phyloP scores from a whole-genome alignment of 2,113 vertebrate genomes.

The Percopsis transmontana region DNA sequence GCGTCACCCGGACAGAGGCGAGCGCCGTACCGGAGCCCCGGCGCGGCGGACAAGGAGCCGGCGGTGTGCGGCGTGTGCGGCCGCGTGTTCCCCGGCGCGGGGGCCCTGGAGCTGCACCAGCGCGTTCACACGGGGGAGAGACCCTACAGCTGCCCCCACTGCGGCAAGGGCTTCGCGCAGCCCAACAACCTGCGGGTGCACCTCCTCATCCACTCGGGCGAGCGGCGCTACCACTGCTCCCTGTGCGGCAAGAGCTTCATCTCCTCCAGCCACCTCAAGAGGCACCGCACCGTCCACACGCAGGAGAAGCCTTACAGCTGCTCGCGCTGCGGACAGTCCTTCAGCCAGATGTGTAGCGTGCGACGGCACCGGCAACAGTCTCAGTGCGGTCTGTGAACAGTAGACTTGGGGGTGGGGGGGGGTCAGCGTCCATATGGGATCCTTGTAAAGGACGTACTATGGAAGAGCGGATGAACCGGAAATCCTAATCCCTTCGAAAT shows the following conservation, averaged over 20 bases:
- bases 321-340: slow-evolving; percentile 69
- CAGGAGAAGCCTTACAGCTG: slow-evolving; percentile 76
- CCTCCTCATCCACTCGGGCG: slow-evolving; percentile 69
- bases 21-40: slow-evolving; percentile 29
- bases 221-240: slow-evolving; percentile 65
- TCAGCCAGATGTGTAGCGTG: slow-evolving; percentile 72
- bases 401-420: background rate
- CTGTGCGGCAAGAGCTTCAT: slow-evolving; percentile 74
- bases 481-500: background rate
- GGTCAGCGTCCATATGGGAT: background rate
- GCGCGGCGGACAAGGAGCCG: slow-evolving; percentile 27
- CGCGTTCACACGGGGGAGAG: slow-evolving; percentile 63
- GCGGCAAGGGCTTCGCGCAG: slow-evolving; percentile 71
- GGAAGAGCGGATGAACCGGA: background rate
- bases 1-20: slow-evolving; percentile 23
- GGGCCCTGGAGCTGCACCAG: slow-evolving; percentile 59
- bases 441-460: too few species aligned
- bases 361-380: slow-evolving; percentile 72
- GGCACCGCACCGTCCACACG: slow-evolving; percentile 72
- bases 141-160: slow-evolving; percentile 68
- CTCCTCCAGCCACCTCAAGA: slow-evolving; percentile 70
- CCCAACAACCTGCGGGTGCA: slow-evolving; percentile 73
- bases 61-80: slow-evolving; percentile 50
- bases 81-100: slow-evolving; percentile 44
- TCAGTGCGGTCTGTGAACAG: slow-evolving; percentile 65